Percentiles rank a stretch among this genome's conserved stretches.
Conservation (phyloP, 2,888 invertebrate species). For the Drosophila cracens region DNA sequence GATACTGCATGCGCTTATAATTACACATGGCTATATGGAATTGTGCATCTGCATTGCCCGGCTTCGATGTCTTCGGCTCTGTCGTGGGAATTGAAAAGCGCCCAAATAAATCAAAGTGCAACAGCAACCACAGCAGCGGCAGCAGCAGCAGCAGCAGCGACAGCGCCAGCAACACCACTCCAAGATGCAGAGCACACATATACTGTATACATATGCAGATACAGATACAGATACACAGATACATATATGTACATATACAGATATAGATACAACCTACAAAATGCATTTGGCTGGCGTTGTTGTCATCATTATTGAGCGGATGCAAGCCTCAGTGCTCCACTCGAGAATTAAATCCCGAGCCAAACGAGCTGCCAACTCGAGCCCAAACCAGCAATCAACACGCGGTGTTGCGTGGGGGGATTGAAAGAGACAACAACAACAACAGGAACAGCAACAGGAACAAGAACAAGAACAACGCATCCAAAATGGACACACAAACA, state of each 20-base stretch:
- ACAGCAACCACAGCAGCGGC: conserved; percentile 44
- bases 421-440: neutral
- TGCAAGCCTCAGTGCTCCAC: conserved; percentile 74
- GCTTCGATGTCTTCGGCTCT: conserved; percentile 45
- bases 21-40: conserved; percentile 17
- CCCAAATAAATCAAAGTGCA: conserved; percentile 75
- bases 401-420: conserved; percentile 3
- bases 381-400: conserved; percentile 25
- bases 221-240: conserved; percentile 15
- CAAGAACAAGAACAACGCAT: conserved; percentile 13
- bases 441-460: conserved; percentile 1
- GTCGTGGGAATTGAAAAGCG: conserved; percentile 76
- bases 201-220: conserved; percentile 7
- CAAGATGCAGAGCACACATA: conserved; percentile 9
- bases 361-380: conserved; percentile 25
- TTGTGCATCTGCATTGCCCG: conserved; percentile 45
- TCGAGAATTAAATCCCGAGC: conserved; percentile 37
- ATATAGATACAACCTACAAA: conserved; percentile 12
- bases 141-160: conserved; percentile 17
- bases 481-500: conserved; percentile 56
- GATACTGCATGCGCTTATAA: conserved; percentile 1
- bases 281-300: conserved; percentile 32
- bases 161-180: conserved; percentile 13
- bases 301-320: conserved; percentile 77
- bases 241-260: conserved; percentile 10